These are phyloP conservation scores for Watsonalla cultraria DNA, from an alignment of 2,888 invertebrate genomes.

Conservation along the genomic window DNA sequence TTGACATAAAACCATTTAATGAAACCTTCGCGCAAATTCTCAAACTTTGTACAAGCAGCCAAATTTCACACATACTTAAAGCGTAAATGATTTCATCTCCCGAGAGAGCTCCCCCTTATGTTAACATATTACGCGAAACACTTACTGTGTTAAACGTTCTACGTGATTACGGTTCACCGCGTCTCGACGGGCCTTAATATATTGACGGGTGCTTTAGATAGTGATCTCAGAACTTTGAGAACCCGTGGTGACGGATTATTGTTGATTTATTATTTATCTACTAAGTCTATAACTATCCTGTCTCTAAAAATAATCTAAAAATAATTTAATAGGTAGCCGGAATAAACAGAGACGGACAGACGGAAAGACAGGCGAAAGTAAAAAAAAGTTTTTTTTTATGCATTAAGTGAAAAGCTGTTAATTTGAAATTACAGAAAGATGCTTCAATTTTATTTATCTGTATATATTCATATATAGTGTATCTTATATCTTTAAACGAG, in stretches of 20 bases:
- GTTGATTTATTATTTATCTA: conserved; percentile 1
- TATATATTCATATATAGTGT: too few species aligned
- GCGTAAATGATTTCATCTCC: conserved; percentile 25
- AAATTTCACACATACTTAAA: conserved; percentile 3
- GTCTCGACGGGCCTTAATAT: conserved; percentile 6
- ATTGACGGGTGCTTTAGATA: background rate
- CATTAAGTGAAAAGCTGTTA: too few species aligned
- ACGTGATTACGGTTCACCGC: conserved; percentile 16
- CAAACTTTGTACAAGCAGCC: background rate
- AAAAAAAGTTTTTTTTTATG: too few species aligned
- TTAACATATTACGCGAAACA: conserved; percentile 28
- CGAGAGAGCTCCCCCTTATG: conserved; percentile 17
- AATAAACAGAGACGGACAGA: too few species aligned
- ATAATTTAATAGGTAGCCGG: too few species aligned
- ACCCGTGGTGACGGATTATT: conserved; percentile 3
- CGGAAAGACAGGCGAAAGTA: too few species aligned
- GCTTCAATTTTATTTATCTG: too few species aligned
- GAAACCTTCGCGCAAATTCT: background rate
- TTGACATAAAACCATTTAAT: background rate
- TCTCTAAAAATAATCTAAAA: too few species aligned
- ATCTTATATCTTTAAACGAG: too few species aligned
- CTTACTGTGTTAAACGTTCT: conserved; percentile 11
- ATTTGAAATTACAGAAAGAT: too few species aligned
- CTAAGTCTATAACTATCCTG: too few species aligned
- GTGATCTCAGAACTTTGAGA: background rate